These are phyloP conservation scores for Saimiri boliviensis DNA, from an alignment of 2,113 vertebrate genomes.

Conservation along the genomic window DNA sequence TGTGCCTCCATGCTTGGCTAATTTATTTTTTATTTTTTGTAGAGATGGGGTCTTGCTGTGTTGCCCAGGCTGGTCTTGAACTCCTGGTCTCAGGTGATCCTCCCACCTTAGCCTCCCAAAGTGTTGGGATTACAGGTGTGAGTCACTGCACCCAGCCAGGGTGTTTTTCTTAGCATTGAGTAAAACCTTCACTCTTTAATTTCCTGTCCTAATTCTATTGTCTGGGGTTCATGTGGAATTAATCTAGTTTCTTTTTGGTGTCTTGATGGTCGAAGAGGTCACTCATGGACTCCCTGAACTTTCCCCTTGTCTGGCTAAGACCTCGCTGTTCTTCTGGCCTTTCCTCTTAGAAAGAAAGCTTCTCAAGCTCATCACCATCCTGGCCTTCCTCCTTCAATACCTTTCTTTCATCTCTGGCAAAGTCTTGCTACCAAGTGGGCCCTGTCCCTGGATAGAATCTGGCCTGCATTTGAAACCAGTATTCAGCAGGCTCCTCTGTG, in stretches of 20 bases:
- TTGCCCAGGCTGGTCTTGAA: no score
- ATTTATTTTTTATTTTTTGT: no score
- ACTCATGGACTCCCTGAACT: not conserved
- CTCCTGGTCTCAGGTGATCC: no score
- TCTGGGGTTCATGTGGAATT: not conserved
- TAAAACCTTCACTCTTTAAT: not conserved
- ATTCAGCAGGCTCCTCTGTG: fast-evolving
- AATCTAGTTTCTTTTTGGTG: not conserved
- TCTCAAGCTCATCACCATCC: not conserved
- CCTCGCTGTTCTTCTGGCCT: not conserved
- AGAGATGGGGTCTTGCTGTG: no score
- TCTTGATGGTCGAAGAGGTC: not conserved
- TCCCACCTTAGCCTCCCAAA: no score
- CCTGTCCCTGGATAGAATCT: not conserved
- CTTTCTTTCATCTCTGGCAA: not conserved
- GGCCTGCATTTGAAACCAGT: no score
- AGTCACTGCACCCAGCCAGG: no score
- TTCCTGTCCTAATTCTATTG: not conserved
- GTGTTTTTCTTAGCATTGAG: not conserved
- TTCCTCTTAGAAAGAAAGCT: not conserved
- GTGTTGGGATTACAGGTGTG: no score
- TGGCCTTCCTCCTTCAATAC: not conserved
- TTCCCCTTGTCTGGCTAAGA: not conserved
- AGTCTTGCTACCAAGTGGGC: not conserved
- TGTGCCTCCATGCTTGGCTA: no score